A percentile compares a stretch with the other conserved stretches of the same genome.
phyloP scores from a whole-genome alignment of 2,797 vertebrate species.

The Sebastes hopkinsi region DNA sequence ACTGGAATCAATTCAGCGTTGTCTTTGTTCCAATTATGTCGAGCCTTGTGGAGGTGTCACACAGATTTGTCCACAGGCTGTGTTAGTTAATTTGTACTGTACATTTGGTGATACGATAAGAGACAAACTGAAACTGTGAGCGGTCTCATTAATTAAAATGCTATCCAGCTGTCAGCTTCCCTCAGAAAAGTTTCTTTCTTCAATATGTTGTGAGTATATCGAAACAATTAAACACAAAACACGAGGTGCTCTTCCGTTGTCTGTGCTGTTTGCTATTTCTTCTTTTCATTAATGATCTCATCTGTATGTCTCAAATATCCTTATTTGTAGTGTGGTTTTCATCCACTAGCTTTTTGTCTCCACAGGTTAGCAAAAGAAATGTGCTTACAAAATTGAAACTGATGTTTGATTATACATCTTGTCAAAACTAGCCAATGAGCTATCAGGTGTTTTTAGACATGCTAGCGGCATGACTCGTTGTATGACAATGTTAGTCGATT shows the following conservation, averaged over 20 bases:
- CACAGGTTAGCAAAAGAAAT: neutral
- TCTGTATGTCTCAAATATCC: neutral
- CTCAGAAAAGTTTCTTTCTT: conserved; percentile 22
- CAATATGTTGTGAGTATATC: neutral
- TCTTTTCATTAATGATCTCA: neutral
- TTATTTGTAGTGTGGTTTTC: neutral
- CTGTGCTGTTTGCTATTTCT: neutral
- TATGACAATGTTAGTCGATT: neutral
- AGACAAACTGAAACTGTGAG: conserved; percentile 43
- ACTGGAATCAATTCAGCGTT: conserved; percentile 33
- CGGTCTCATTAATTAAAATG: conserved; percentile 54
- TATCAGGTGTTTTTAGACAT: neutral
- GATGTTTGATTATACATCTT: neutral
- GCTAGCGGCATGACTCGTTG: neutral
- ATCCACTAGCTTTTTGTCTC: neutral
- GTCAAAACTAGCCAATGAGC: neutral
- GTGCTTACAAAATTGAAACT: neutral
- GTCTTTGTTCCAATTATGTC: conserved; percentile 60
- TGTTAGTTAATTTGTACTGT: conserved; percentile 43
- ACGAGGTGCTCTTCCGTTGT: neutral
- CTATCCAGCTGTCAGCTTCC: conserved; percentile 38
- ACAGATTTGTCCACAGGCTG: conserved; percentile 51
- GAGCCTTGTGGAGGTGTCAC: conserved; percentile 49
- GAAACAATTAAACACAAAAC: conserved; percentile 6
- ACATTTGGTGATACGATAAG: conserved; percentile 37